phyloP scores from a whole-genome alignment of 2,888 invertebrate genomes.

The Drosophila recens region DNA sequence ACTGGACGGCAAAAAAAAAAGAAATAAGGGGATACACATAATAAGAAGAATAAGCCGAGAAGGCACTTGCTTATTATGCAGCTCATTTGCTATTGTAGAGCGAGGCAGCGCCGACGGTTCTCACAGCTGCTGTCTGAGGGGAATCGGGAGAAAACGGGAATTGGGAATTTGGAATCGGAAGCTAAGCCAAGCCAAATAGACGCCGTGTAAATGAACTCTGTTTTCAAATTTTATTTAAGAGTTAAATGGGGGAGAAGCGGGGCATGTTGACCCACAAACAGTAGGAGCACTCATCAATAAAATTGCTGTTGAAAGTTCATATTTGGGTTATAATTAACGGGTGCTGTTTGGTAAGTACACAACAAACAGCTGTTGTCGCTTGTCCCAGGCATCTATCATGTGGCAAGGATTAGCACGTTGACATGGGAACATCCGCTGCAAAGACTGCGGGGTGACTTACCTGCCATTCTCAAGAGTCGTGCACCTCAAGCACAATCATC shows the following conservation, averaged over 20 bases:
- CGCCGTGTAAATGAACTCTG: conserved; percentile 69
- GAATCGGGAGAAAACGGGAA: neutral
- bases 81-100: conserved; percentile 57
- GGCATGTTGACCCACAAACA: conserved; percentile 58
- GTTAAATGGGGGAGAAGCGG: neutral
- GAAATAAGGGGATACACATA: conserved; percentile 14
- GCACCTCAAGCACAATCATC: conserved; percentile 5
- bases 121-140: conserved; percentile 21
- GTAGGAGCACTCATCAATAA: conserved; percentile 58
- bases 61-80: conserved; percentile 73
- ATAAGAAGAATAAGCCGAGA: conserved; percentile 32
- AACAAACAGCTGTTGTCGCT: conserved; percentile 63
- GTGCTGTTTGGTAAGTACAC: conserved; percentile 62
- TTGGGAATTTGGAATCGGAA: conserved; percentile 50
- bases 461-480: conserved; percentile 12
- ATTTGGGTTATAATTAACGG: conserved; percentile 52
- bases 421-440: conserved; percentile 73
- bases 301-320: conserved; percentile 50
- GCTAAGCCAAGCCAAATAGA: conserved; percentile 72
- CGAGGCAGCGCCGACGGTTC: conserved; percentile 14
- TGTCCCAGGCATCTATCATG: conserved; percentile 64
- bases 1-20: conserved; percentile 28
- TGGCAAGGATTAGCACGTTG: conserved; percentile 61
- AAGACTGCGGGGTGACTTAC: conserved; percentile 31
- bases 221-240: conserved; percentile 24